Conservation (phyloP, 2,797 vertebrate genomes). For the Rhinatrema bivittatum region DNA sequence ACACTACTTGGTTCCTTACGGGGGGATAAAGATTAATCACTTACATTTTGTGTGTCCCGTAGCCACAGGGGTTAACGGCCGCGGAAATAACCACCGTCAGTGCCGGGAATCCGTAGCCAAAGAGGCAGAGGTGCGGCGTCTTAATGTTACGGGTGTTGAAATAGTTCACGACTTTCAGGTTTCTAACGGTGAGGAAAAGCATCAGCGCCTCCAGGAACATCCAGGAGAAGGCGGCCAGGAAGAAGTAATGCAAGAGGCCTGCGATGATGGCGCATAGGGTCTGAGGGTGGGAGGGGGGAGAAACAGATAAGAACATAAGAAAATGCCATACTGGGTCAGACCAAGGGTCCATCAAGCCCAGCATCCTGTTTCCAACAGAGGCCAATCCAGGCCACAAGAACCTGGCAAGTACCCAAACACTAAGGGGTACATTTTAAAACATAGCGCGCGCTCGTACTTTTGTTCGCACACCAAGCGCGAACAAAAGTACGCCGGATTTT, state of each 20-base stretch:
- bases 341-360: too few species aligned
- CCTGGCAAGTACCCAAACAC: too few species aligned
- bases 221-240: conserved; percentile 48
- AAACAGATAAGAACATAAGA: conserved; percentile 41
- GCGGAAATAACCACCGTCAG: conserved; percentile 57
- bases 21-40: conserved; percentile 2
- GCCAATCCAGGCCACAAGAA: too few species aligned
- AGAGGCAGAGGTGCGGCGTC: conserved; percentile 37
- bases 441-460: too few species aligned
- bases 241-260: conserved; percentile 39
- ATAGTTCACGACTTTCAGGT: conserved; percentile 58
- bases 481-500: too few species aligned
- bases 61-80: conserved; percentile 36
- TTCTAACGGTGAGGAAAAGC: conserved; percentile 48
- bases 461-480: too few species aligned
- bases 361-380: too few species aligned
- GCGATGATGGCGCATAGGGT: conserved; percentile 26
- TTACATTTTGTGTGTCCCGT: conserved; percentile 40
- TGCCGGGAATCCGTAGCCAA: conserved; percentile 57
- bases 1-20: too few species aligned
- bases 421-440: too few species aligned
- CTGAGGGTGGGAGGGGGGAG: conserved; percentile 13
- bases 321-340: too few species aligned
- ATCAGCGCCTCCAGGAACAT: conserved; percentile 43
- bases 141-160: conserved; percentile 55